These are phyloP conservation scores for Lamellibrachia satsuma DNA, from an alignment of 2,888 invertebrate species.

Conservation along the genomic window DNA sequence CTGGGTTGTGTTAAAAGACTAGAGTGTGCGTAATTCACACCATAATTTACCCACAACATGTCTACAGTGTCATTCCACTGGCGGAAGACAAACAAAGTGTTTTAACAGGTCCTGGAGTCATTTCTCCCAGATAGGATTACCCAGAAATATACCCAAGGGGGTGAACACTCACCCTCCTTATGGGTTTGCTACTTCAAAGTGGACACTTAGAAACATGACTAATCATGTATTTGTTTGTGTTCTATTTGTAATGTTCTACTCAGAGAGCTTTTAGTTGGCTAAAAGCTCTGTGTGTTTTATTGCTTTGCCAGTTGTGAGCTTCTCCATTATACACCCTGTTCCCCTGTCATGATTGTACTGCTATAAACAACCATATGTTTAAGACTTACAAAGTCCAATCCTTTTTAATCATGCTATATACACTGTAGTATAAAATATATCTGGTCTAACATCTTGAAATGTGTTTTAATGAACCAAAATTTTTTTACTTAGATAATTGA, in stretches of 20 bases:
- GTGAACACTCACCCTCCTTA: slow-evolving; percentile 17
- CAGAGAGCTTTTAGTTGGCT: neutral
- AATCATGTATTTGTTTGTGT: neutral
- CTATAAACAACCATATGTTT: too few species aligned
- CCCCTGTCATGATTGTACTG: too few species aligned
- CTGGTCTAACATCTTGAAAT: too few species aligned
- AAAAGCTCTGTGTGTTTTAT: neutral
- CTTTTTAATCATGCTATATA: too few species aligned
- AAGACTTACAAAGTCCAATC: too few species aligned
- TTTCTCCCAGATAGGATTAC: neutral
- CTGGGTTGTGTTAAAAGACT: neutral
- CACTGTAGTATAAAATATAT: too few species aligned
- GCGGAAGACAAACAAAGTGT: neutral
- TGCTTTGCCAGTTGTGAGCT: neutral
- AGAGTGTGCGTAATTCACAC: neutral
- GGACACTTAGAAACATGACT: slow-evolving; percentile 17
- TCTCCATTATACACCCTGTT: neutral
- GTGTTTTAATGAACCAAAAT: too few species aligned
- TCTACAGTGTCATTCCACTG: neutral
- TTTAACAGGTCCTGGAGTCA: neutral
- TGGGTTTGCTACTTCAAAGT: neutral
- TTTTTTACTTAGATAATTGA: too few species aligned
- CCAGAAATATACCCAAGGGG: neutral
- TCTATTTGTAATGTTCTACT: neutral
- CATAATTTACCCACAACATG: neutral